Evolutionary conservation across 2,113 vertebrate genomes (phyloP), one percentile per base, ranked within the genome.

Genomic region (Formicarius rufipectus): DNA sequence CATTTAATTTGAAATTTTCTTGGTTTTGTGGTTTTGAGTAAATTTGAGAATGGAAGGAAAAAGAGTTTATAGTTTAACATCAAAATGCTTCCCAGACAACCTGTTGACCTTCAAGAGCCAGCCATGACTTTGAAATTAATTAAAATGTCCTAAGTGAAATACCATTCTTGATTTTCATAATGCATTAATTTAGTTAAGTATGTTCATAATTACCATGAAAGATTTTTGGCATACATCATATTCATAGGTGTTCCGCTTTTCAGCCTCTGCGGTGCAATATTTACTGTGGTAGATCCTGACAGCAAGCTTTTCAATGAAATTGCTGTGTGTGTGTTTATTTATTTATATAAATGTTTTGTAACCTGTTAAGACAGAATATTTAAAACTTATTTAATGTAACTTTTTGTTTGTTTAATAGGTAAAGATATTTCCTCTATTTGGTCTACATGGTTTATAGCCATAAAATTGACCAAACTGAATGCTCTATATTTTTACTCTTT

Each of bases 41-140:
- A 93, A 91, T 72, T 44, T 40, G 33, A 68, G 42, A 83, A 82
- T 35, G 40, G 39, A 89, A 94, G 27, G 28, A 55, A 80, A 42
- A 67, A 20, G 6, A 73, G 0, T 5, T 31, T 50, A 74, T 1
- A 53, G 21, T 49, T 92, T 59, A 59, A 79, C 17, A 71, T 39
- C 42, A 90, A 90, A 90, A 72, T 63, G 30, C 35, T 72, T 52
- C 44, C 55, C 1, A 1, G 59, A 73, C 42, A 90, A 74, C 42
- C 30, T 71, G 58, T 30, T 93, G 80, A 95, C 86, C 80, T 95
- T 90, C 68, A 95, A 83, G 72, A 90, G 10, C 19, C 60, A 72
- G 12, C 12, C 7, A 28, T 44, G 86, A 78, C 91, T 84, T 72
- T 84, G 73, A 93, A 93, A 93, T 67, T 3, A 81, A 95, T 88